Percentiles rank a stretch among this genome's conserved stretches.
These are phyloP conservation scores for Poeciliopsis occidentalis DNA, from an alignment of 2,113 vertebrate genomes.

Conservation along the genomic window DNA sequence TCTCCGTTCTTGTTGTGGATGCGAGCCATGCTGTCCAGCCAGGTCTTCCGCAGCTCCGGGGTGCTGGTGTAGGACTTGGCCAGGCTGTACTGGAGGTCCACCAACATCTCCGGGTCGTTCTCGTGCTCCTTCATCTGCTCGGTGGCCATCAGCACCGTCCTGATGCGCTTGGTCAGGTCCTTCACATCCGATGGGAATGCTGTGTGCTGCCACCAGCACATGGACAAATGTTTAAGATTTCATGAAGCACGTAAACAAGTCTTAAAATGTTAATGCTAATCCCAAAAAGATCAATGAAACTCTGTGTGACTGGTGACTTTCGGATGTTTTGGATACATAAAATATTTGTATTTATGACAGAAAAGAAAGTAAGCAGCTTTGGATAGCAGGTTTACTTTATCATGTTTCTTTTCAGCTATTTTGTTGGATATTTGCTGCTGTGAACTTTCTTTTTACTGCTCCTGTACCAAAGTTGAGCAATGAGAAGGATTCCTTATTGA, in stretches of 20 bases:
- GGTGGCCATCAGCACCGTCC: constrained; percentile 97
- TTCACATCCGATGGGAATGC: constrained; percentile 95
- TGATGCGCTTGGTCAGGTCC: constrained; percentile 95
- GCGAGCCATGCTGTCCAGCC: constrained; percentile 98
- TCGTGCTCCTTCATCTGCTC: constrained; percentile 99
- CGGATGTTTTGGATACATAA: too few relatives aligned
- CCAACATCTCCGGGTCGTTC: constrained; percentile 97
- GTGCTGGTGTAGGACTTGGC: constrained; percentile 98
- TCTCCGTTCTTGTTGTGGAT: constrained; percentile 97
- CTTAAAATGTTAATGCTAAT: neutral
- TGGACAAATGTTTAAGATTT: neutral
- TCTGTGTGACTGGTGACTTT: too few relatives aligned
- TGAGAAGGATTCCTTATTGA: too few relatives aligned
- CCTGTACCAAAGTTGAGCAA: too few relatives aligned
- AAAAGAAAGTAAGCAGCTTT: too few relatives aligned
- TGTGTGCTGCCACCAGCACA: constrained; percentile 82
- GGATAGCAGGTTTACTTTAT: too few relatives aligned
- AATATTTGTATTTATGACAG: too few relatives aligned
- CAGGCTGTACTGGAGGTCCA: constrained; percentile 97
- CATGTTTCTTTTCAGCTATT: too few relatives aligned
- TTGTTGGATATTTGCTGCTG: too few relatives aligned
- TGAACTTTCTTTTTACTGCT: too few relatives aligned
- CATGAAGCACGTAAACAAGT: neutral
- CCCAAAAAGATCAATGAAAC: neutral
- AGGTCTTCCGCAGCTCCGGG: constrained; percentile 95